Percentiles rank a stretch among this genome's conserved stretches.
These are phyloP conservation scores for Chrysolina haemoptera DNA, from an alignment of 2,888 invertebrate genomes.

Conservation along the genomic window DNA sequence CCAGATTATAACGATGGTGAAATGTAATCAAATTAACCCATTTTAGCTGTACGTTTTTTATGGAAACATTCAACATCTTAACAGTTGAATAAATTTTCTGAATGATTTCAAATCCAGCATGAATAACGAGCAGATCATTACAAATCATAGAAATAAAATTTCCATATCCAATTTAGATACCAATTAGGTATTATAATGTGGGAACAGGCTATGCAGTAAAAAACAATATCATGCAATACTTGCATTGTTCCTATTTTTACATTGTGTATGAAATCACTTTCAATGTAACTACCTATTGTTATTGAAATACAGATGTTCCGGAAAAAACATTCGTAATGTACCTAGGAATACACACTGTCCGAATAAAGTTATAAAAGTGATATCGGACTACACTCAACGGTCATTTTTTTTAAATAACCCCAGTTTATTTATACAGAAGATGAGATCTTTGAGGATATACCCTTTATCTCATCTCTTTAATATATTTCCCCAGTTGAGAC, in stretches of 20 bases:
- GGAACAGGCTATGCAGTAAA: conserved; percentile 5
- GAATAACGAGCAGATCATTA: neutral
- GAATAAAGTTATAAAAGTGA: too few relatives aligned
- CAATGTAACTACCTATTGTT: neutral
- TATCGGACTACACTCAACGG: too few relatives aligned
- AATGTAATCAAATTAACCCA: too few relatives aligned
- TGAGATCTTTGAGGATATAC: too few relatives aligned
- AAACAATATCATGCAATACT: conserved; percentile 7
- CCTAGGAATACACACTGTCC: too few relatives aligned
- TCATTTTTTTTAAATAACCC: too few relatives aligned
- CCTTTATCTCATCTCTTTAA: too few relatives aligned
- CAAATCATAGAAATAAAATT: neutral
- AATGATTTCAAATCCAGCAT: neutral
- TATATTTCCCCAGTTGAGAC: too few relatives aligned
- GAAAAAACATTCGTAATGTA: neutral
- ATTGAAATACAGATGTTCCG: neutral
- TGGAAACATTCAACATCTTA: neutral
- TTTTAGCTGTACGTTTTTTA: too few relatives aligned
- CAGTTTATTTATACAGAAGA: too few relatives aligned
- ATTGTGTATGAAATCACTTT: neutral
- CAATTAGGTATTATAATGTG: conserved; percentile 17
- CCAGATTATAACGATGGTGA: too few relatives aligned
- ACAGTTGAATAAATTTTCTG: neutral
- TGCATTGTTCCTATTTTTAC: neutral
- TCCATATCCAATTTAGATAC: neutral